Evolutionary conservation across 2,113 vertebrate species (phyloP), one percentile per base, ranked within the genome.

Genomic region (Pagrus major): DNA sequence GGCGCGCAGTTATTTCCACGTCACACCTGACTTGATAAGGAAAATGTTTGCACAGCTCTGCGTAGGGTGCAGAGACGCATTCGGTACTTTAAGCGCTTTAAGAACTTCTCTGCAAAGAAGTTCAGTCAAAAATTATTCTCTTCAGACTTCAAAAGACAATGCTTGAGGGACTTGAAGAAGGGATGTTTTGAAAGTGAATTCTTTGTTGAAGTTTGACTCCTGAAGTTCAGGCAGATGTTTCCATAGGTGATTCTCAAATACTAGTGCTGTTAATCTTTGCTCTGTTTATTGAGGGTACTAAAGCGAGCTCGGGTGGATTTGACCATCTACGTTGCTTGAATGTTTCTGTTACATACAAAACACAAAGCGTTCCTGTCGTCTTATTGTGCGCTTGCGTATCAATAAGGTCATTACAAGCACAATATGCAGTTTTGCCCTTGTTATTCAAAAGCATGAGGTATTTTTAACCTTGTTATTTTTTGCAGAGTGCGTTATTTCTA

Each of bases 181-280:
- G 29, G 29, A 58, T 73, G 4, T 33, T 83, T 82, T 44, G 10
- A 73, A 80, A 80, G 52, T 46, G n/a, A 59, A 37, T 54, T 55
- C 21, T 49, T 59, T 66, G 55, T 52, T 46, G 54, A 76, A 58
- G 27, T 84, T 80, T 75, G 39, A 0, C n/a, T 78, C 20, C n/a
- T 11, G 29, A 9, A 76, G 35, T 70, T 27, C 35, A 71, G 41
- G 14, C 25, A 29, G 23, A 47, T 58, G 33, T 52, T 88, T 84
- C 61, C 75, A 25, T 10, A 29, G 52, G 44, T 76, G 39, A 59
- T 78, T 65, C 52, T 71, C 52, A 44, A 11, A 46, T 46, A 61
- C 20, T n/a, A 35, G 68, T 42, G 44, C 67, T n/a, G 15, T 71
- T 56, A 29, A 76, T 78, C 41, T 70, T 60, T 31, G 46, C n/a